These are phyloP conservation scores for Tenualosa ilisha DNA, from an alignment of 2,797 vertebrate genomes.

Conservation along the genomic window DNA sequence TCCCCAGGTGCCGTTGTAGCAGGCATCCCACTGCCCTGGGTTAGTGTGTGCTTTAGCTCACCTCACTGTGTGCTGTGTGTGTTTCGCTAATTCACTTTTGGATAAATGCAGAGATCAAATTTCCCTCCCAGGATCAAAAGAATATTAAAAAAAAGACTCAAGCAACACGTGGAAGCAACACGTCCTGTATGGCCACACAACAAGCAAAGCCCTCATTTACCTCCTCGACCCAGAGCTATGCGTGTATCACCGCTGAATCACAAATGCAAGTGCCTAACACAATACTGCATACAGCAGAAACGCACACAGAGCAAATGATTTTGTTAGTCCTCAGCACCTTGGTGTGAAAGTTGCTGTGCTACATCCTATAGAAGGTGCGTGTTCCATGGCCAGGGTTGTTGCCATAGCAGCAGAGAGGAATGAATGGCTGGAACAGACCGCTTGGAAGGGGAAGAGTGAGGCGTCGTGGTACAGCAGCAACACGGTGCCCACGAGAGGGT, in stretches of 20 bases:
- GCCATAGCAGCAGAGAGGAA: constrained; percentile 21
- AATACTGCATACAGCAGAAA: not conserved
- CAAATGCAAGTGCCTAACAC: not conserved
- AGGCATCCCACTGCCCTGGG: too few species aligned
- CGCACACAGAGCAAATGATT: not conserved
- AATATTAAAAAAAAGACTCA: too few species aligned
- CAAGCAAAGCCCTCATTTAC: not conserved
- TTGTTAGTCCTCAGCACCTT: not conserved
- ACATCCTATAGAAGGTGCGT: not conserved
- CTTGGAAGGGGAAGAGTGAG: not conserved
- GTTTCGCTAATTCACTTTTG: not conserved
- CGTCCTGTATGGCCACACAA: not conserved
- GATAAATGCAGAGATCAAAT: too few species aligned
- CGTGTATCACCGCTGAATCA: not conserved
- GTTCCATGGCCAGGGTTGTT: not conserved
- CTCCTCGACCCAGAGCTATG: not conserved
- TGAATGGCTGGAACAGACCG: not conserved
- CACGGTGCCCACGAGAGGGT: not conserved
- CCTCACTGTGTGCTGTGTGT: not conserved
- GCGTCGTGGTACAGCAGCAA: not conserved
- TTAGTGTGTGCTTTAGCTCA: too few species aligned
- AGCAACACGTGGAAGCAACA: constrained; percentile 17
- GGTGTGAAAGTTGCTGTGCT: constrained; percentile 17
- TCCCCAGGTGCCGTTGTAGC: too few species aligned
- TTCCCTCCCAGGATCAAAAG: too few species aligned